Conservation (phyloP, 2,113 vertebrate species). For the Cochlearius cochlearius region DNA sequence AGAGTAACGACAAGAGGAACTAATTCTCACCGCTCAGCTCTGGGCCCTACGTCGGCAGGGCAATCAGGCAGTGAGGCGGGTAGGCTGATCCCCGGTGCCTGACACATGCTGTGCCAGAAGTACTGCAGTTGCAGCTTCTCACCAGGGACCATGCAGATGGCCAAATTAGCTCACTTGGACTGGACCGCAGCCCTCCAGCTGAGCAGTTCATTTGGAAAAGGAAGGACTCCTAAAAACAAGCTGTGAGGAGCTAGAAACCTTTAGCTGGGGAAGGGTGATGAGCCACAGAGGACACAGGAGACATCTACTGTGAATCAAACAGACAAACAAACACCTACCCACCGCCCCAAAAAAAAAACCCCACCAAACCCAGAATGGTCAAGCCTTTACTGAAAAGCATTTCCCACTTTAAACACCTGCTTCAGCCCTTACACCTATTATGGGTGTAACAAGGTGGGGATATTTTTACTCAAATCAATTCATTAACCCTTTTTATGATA, state of each 20-base stretch:
- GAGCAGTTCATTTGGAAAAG: not conserved
- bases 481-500: not conserved
- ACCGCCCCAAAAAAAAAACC: not conserved
- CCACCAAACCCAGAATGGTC: not conserved
- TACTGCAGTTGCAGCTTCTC: not conserved
- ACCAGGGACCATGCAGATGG: not conserved
- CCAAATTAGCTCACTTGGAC: not conserved
- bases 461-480: not conserved
- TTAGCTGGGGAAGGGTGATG: not conserved
- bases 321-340: not conserved
- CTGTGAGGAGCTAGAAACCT: not conserved
- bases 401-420: not conserved
- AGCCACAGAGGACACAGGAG: not conserved
- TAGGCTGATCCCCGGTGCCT: fast-evolving
- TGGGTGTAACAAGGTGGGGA: not conserved
- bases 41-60: fast-evolving
- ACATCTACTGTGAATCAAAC: not conserved
- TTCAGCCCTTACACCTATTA: not conserved
- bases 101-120: not conserved
- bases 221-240: not conserved
- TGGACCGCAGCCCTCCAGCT: not conserved
- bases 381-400: not conserved
- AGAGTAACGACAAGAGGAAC: not conserved
- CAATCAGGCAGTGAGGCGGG: not conserved
- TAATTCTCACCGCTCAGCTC: not conserved